These are phyloP conservation scores for Ctenopoma kingsleyae DNA, from an alignment of 2,797 vertebrate species.

Conservation along the genomic window DNA sequence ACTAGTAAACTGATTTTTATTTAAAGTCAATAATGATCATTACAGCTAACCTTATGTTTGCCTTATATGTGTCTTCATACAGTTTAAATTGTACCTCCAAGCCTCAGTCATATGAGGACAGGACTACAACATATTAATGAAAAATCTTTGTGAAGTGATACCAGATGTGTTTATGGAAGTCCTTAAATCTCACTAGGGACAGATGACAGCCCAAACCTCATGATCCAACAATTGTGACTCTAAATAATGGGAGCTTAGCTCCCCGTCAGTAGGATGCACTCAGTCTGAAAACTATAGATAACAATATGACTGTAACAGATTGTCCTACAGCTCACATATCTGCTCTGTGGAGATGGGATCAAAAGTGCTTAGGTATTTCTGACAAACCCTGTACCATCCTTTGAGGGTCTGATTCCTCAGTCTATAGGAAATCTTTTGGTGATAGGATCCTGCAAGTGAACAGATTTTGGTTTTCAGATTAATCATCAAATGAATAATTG, in stretches of 20 bases:
- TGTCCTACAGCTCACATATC: no score
- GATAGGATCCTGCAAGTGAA: no score
- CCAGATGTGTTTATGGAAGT: conserved; percentile 67
- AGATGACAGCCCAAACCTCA: conserved; percentile 49
- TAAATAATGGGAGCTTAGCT: conserved; percentile 11
- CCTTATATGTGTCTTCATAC: background rate
- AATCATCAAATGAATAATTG: no score
- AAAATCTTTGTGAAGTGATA: conserved; percentile 65
- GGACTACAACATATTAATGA: conserved; percentile 53
- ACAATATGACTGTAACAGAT: no score
- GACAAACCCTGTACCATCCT: no score
- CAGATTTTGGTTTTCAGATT: no score
- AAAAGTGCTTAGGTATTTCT: no score
- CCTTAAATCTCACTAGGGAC: conserved; percentile 66
- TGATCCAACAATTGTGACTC: conserved; percentile 17
- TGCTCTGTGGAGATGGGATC: no score
- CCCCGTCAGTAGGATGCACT: conserved; percentile 1
- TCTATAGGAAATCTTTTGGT: no score
- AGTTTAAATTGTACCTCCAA: background rate
- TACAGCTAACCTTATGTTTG: background rate
- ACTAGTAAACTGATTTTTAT: background rate
- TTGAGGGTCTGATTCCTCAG: no score
- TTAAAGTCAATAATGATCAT: no score
- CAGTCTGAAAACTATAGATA: no score
- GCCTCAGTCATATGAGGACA: conserved; percentile 22